Base-by-base conservation (phyloP, 2,113 vertebrate species). In the Thryonomys swinderianus region DNA sequence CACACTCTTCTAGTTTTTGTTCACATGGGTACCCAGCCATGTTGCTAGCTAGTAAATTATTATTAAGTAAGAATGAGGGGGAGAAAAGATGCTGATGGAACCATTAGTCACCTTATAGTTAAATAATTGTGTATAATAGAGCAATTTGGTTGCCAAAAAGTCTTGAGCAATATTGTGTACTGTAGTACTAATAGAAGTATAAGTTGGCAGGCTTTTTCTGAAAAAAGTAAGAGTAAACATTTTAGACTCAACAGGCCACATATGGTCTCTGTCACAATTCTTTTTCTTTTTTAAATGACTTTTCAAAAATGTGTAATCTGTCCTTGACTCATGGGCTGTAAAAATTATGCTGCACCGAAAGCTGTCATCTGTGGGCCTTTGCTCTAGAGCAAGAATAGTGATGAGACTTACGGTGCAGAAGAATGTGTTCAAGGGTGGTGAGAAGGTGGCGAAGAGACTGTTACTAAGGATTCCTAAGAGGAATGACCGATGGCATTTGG, bases 141-240 rank as follows among this genome's bases (percentile, higher is more conserved):
- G 16, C 16, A 57, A 40, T 83, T 37, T 87, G n/a, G 76, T 83
- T 90, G 12, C 12, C 82, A 64, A 67, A 90, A 82, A 20, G 13
- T 57, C 17, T 40, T 79, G 40, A 73, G 7, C 37, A 84, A 32
- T 87, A 71, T 37, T 93, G 73, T 40, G 74, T 25, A 30, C 27
- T 76, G 25, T 27, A 87, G 23, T 37, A 21, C 53, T 82, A 74
- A 80, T 78, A 88, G 61, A 93, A 85, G 40, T 64, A 59, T 20
- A 86, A 87, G 64, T 55, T 78, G 79, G 53, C 10, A 83, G 91
- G 23, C 30, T 85, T 88, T 91, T 91, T 76, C 73, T 85, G 73
- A 30, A 48, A 95, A 93, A 93, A 96, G 45, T 76, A 88, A 71
- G 9, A 74, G 51, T 71, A 94, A 93, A 67, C 78, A 94, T 59